Evolutionary conservation across 2,888 invertebrate genomes (phyloP).

Genomic region (Sylvicola cinctus): DNA sequence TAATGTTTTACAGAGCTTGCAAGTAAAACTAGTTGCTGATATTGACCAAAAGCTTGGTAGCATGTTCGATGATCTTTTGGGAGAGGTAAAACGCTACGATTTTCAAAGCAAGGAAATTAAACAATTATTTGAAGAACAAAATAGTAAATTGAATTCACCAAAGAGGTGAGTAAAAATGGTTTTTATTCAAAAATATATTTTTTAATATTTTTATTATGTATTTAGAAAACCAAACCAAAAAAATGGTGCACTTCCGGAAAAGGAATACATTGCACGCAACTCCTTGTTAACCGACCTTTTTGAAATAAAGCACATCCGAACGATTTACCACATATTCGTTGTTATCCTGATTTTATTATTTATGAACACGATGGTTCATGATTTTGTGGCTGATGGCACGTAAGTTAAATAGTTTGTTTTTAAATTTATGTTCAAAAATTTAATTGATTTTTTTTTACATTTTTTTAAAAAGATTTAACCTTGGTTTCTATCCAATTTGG

Average conservation of each 20-base stretch:
- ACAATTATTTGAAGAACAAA: constrained; percentile 11
- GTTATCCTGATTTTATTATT: constrained; percentile 52
- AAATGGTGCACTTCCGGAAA: constrained; percentile 27
- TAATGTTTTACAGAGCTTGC: no score
- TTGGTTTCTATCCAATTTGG: constrained; percentile 36
- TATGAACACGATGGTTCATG: constrained; percentile 48
- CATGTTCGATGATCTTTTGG: constrained; percentile 19
- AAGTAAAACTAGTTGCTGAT: constrained; percentile 14
- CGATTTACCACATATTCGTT: constrained; percentile 70
- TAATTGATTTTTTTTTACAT: constrained; percentile 15
- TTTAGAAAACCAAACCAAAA: constrained; percentile 1
- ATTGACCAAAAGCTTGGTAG: constrained; percentile 17
- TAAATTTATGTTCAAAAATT: background rate
- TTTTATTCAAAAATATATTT: no score
- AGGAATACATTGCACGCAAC: constrained; percentile 47
- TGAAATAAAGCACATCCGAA: constrained; percentile 55
- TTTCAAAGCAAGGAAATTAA: constrained; percentile 18
- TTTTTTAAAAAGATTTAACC: constrained; percentile 26
- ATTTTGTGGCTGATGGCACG: constrained; percentile 54
- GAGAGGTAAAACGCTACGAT: constrained; percentile 18
- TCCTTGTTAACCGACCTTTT: constrained; percentile 65
- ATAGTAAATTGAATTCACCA: no score
- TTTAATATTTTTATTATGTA: background rate
- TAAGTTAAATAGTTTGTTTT: constrained; percentile 27
- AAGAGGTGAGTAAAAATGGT: no score